These are phyloP conservation scores for Conus canariensis DNA, from an alignment of 2,888 invertebrate genomes.

Conservation along the genomic window DNA sequence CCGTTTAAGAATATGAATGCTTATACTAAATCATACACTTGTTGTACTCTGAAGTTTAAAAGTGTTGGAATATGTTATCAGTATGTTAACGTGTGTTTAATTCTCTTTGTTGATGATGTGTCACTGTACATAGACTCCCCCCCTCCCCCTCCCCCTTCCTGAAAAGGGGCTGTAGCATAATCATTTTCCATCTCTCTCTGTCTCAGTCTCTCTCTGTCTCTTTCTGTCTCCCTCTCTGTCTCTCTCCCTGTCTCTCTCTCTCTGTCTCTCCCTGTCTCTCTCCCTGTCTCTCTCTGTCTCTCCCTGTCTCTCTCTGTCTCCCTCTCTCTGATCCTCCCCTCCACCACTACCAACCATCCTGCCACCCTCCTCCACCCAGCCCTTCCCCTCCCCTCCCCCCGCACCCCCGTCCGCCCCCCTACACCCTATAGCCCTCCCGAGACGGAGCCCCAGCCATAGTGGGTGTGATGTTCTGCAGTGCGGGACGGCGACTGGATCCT, in stretches of 20 bases:
- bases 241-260: neutral
- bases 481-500: slow-evolving; percentile 46
- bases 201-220: neutral
- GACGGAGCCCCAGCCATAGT: too few species aligned
- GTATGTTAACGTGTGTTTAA: too few species aligned
- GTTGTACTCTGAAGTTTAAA: too few species aligned
- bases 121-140: too few species aligned
- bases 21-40: too few species aligned
- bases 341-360: neutral
- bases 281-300: neutral
- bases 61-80: too few species aligned
- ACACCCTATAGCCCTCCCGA: neutral
- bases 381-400: neutral
- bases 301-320: neutral
- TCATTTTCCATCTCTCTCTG: neutral
- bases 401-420: neutral
- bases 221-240: neutral
- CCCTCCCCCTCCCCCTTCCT: too few species aligned
- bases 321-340: neutral
- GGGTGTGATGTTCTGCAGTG: slow-evolving; percentile 23
- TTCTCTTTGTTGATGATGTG: too few species aligned
- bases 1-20: too few species aligned
- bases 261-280: neutral
- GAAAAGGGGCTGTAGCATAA: too few species aligned
- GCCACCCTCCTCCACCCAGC: neutral